Base-by-base conservation (phyloP, 2,113 vertebrate genomes). In the Tamias sibiricus region DNA sequence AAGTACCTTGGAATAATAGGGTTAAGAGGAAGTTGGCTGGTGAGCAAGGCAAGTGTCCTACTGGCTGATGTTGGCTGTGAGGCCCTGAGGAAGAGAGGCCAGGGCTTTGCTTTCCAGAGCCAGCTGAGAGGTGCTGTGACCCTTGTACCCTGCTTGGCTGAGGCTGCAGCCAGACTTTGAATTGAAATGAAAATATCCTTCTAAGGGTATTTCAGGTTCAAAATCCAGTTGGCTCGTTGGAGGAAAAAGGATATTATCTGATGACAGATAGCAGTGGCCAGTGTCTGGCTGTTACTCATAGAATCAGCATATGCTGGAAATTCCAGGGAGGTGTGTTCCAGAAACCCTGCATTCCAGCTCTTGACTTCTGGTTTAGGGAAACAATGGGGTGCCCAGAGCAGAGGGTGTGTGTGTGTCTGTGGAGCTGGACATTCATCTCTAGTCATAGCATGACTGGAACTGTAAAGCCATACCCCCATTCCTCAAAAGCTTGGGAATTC, bases 161-260 rank as follows among this genome's bases (percentile, higher is more conserved):
- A 85, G 93, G 79, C 85, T 96, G 86, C 77, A 97, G 97, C 74
- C 81, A 94, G 93, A 75, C 90, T 40, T 81, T 7, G 32, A 92
- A 71, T 84, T 64, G 84, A 98, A 96, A 95, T 95, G 98, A 98
- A 98, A 98, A 98, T 98, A 94, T 91, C 96, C 96, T 98, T 98
- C 95, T 98, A 98, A 98, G 97, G 98, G 85, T 98, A 98, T 98
- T 98, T 98, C 96, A 87, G 92, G 94, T 97, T 97, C 84, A 74
- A 42, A 90, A 77, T 91, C 54, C 79, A 93, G 66, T 96, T 87
- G 91, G 91, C 92, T 97, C 85, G 81, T 97, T 82, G 94, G 97
- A 98, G 98, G 98, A 98, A 98, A 98, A 98, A 95, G 91, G 97
- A 96, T 98, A 97, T 98, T 98, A 98, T 98, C 98, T 44, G 13